Evolutionary conservation across 1,140 invertebrate genomes (phyloP).

Genomic region (Delia radicum): DNA sequence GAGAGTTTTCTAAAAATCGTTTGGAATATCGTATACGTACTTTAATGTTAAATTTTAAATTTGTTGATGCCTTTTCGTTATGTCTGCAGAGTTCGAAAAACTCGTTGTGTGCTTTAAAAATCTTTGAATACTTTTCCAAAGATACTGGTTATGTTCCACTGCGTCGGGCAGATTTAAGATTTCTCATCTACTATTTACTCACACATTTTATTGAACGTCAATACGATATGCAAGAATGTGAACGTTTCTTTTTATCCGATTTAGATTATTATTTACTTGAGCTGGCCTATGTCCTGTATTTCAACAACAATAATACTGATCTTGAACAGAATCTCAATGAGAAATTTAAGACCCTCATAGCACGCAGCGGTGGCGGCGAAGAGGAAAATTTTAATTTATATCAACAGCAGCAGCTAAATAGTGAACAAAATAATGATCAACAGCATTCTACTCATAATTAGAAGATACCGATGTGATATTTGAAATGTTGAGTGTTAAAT

Average conservation of each 20-base stretch:
- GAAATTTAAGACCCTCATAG: slow-evolving; percentile 51
- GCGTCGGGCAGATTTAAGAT: slow-evolving; percentile 49
- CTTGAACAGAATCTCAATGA: slow-evolving; percentile 52
- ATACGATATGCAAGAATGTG: slow-evolving; percentile 48
- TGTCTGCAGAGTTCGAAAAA: slow-evolving; percentile 45
- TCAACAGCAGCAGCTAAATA: slow-evolving; percentile 20
- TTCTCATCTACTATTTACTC: slow-evolving; percentile 53
- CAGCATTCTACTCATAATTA: slow-evolving; percentile 26
- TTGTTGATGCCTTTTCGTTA: slow-evolving; percentile 49
- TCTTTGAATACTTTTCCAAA: slow-evolving; percentile 56
- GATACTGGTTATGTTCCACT: slow-evolving; percentile 53
- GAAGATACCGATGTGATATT: slow-evolving; percentile 52
- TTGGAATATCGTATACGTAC: slow-evolving; percentile 52
- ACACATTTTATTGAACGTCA: slow-evolving; percentile 47
- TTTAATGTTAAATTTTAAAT: slow-evolving; percentile 53
- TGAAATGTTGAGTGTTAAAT: slow-evolving; percentile 50
- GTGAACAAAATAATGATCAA: not conserved
- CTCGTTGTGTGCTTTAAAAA: slow-evolving; percentile 43
- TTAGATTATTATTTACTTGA: slow-evolving; percentile 53
- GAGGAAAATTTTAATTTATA: slow-evolving; percentile 32
- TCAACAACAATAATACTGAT: slow-evolving; percentile 53
- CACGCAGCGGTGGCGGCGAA: slow-evolving; percentile 26
- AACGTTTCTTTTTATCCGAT: slow-evolving; percentile 51
- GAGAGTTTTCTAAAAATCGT: slow-evolving; percentile 46
- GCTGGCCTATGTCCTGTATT: slow-evolving; percentile 52